Percentiles rank a stretch among this genome's conserved stretches.
Evolutionary conservation across 1,140 invertebrate genomes (phyloP).

Genomic region (Pseudachorutes palmiensis): DNA sequence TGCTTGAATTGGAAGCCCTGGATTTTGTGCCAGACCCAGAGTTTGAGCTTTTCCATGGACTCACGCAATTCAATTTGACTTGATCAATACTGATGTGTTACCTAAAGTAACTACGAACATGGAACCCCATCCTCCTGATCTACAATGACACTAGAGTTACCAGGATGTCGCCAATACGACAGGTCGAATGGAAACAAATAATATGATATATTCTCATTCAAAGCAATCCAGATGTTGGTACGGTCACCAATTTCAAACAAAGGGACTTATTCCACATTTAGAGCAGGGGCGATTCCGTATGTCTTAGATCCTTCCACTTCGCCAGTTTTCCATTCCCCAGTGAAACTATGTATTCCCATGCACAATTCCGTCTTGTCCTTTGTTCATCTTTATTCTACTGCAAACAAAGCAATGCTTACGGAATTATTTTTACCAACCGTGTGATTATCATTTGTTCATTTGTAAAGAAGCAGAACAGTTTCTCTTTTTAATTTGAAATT

Average conservation of each 20-base stretch:
- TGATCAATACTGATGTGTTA: background rate
- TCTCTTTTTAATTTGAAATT: background rate
- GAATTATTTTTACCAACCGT: too few species aligned
- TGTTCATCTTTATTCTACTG: background rate
- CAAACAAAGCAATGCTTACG: background rate
- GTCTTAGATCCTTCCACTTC: too few species aligned
- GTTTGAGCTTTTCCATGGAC: background rate
- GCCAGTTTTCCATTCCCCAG: too few species aligned
- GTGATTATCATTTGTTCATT: too few species aligned
- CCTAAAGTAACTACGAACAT: too few species aligned
- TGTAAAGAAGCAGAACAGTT: background rate
- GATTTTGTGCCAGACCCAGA: background rate
- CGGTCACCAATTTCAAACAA: too few species aligned
- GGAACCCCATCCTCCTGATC: background rate
- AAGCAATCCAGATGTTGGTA: background rate
- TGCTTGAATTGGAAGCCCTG: background rate
- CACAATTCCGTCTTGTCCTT: background rate
- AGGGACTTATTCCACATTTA: too few species aligned
- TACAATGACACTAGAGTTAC: background rate
- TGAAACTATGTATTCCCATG: background rate
- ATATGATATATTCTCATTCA: background rate
- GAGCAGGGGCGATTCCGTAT: too few species aligned
- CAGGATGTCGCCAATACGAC: background rate
- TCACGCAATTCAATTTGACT: slow-evolving; percentile 7
- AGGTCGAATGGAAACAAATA: background rate